phyloP scores from a whole-genome alignment of 2,888 invertebrate genomes.

The Mythimna pallens region DNA sequence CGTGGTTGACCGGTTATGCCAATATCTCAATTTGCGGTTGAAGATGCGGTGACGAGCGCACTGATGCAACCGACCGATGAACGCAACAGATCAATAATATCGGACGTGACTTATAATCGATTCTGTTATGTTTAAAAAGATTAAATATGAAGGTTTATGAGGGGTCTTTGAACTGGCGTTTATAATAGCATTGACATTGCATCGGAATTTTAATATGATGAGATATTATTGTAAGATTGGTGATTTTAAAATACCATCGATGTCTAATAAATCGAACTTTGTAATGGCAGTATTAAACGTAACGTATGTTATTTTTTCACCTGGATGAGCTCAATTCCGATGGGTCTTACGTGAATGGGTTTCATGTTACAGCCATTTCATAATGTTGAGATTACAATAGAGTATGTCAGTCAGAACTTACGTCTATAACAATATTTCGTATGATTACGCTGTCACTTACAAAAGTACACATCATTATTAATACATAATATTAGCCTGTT shows the following conservation, averaged over 20 bases:
- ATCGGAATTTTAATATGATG: constrained; percentile 62
- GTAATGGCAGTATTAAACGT: constrained; percentile 39
- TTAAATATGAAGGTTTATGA: constrained; percentile 56
- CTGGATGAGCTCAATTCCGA: constrained; percentile 31
- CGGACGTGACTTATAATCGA: constrained; percentile 45
- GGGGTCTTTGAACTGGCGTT: constrained; percentile 52
- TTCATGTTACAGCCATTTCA: constrained; percentile 22
- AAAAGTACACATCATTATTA: constrained; percentile 11
- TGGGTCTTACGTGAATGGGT: constrained; percentile 24
- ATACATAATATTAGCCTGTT: constrained; percentile 3
- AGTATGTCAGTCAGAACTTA: background rate
- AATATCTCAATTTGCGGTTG: constrained; percentile 75
- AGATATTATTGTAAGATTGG: constrained; percentile 48
- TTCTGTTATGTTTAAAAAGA: constrained; percentile 51
- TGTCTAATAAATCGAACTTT: constrained; percentile 48
- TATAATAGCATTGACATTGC: constrained; percentile 56
- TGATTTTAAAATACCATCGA: constrained; percentile 49
- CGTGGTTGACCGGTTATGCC: constrained; percentile 64
- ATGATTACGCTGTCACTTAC: constrained; percentile 20
- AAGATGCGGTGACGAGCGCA: constrained; percentile 57
- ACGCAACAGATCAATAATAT: constrained; percentile 57
- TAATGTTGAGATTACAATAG: constrained; percentile 37
- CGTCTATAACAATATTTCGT: constrained; percentile 32
- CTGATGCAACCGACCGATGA: constrained; percentile 51
- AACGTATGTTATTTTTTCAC: constrained; percentile 32